Conservation (phyloP, 2,888 invertebrate genomes). For the Coenonympha arcania region DNA sequence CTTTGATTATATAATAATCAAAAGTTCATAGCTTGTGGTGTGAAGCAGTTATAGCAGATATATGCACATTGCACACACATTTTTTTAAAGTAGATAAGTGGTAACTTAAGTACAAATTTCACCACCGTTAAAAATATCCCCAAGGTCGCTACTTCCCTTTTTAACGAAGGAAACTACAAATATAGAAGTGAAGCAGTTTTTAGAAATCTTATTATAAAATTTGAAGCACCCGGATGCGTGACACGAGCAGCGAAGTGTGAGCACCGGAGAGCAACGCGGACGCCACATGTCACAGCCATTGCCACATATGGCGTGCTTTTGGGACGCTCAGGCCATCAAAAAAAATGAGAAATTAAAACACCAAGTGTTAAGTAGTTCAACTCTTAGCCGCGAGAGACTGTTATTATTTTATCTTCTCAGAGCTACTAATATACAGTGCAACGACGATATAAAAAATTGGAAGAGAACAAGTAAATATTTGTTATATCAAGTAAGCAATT, state of each 20-base stretch:
- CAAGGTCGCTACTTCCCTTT: conserved; percentile 8
- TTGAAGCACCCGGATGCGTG: conserved; percentile 31
- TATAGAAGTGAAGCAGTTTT: conserved; percentile 6
- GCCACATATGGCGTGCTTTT: conserved; percentile 30
- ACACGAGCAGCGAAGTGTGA: conserved; percentile 23
- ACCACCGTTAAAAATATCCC: no score
- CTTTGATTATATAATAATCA: no score
- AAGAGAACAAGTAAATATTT: no score
- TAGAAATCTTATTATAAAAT: conserved; percentile 7
- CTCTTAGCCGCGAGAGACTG: neutral
- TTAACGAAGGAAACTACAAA: neutral
- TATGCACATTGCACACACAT: no score
- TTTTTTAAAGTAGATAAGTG: no score
- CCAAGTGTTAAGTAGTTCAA: conserved; percentile 1
- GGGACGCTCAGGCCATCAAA: conserved; percentile 8
- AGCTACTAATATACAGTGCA: no score
- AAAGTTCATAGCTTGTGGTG: no score
- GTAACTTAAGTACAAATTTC: no score
- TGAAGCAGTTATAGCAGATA: no score
- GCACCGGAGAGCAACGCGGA: conserved; percentile 27
- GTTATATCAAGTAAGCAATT: neutral
- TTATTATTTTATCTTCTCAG: no score
- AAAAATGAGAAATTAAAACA: conserved; percentile 6
- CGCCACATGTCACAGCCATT: conserved; percentile 32
- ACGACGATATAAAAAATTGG: no score